These are phyloP conservation scores for Sialia sialis DNA, from an alignment of 2,113 vertebrate genomes.

Conservation along the genomic window DNA sequence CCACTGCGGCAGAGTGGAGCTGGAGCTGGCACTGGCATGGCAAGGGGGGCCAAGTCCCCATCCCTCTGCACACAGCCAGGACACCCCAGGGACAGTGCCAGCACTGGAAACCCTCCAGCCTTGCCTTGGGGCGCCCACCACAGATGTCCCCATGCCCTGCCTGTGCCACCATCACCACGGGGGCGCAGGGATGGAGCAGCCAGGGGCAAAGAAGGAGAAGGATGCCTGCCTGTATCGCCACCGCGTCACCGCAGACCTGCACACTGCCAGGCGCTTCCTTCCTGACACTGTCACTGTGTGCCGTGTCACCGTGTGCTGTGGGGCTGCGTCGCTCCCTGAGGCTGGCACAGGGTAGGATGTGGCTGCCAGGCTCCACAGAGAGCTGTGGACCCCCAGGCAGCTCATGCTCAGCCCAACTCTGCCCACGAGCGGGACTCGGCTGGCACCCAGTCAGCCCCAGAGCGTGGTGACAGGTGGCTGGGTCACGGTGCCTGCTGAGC, in stretches of 20 bases:
- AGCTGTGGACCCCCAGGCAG: fast-evolving
- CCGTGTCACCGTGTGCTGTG: background rate
- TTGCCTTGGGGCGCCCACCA: fast-evolving
- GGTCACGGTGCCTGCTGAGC: fast-evolving
- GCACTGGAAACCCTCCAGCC: background rate
- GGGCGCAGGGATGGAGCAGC: fast-evolving
- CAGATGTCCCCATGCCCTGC: fast-evolving
- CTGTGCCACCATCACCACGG: background rate
- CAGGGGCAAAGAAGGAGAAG: fast-evolving
- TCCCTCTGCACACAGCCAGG: fast-evolving
- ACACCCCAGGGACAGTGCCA: fast-evolving
- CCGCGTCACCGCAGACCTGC: background rate
- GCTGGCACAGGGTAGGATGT: background rate
- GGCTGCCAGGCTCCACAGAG: fast-evolving
- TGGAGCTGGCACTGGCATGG: background rate
- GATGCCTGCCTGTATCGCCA: background rate
- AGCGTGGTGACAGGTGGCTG: fast-evolving
- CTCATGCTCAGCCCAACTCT: fast-evolving
- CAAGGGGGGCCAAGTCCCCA: background rate
- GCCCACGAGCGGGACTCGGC: fast-evolving
- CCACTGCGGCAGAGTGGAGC: slow-evolving; percentile 47
- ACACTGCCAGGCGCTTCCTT: background rate
- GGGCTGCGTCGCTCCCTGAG: background rate
- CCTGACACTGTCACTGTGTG: background rate
- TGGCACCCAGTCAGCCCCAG: fast-evolving